Base-by-base conservation (phyloP, 2,888 invertebrate genomes). In the Hermodice carunculata region DNA sequence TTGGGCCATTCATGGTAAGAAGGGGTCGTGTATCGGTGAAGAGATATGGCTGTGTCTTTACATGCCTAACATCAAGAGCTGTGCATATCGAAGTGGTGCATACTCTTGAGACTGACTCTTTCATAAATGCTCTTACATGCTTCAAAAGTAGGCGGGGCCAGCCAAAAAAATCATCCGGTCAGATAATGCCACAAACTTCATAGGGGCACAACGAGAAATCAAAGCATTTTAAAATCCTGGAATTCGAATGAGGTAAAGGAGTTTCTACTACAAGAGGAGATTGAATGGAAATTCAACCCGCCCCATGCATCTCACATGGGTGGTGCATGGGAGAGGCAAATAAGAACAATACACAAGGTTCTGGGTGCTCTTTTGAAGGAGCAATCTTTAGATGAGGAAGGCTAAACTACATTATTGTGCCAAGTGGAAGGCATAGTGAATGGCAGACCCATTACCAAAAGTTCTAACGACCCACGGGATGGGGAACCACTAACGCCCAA, bases 231-330 rank as follows among this genome's bases (percentile, higher is more conserved):
- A 31, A n/a, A 28, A 8, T 4, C 40, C 6, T 34, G n/a, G 31
- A 29, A 61, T 56, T 26, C 31, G 40, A 11, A 31, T 14, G n/a
- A 56, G n/a, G 26, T 61, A 17, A 4, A 3, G 4, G 24, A 31
- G 14, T 37, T 22, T n/a, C 5, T 19, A 5, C 14, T 11, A 43
- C 24, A 37, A 14, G 17, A 32, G 29, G 46, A 26, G 3, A 43
- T 61, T 19, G 26, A 58, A 19, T 61, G 61, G 61, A 11, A 34
- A 5, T 61, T 61, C 28, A 61, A 58, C 42, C 11, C 53, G 4
- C 61, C 61, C 4, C 17, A 5, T 11, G 61, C 61, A 14, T 19
- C 24, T 17, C 53, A 42, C 26, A 29, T 42, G n/a, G 42, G 54
- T 26, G 61, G 61, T 3, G 37, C 17, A 17, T 34, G 54, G 61